Percentiles rank a stretch among this genome's conserved stretches.
phyloP scores from a whole-genome alignment of 2,797 vertebrate genomes.

The Catostomus latipinnis region DNA sequence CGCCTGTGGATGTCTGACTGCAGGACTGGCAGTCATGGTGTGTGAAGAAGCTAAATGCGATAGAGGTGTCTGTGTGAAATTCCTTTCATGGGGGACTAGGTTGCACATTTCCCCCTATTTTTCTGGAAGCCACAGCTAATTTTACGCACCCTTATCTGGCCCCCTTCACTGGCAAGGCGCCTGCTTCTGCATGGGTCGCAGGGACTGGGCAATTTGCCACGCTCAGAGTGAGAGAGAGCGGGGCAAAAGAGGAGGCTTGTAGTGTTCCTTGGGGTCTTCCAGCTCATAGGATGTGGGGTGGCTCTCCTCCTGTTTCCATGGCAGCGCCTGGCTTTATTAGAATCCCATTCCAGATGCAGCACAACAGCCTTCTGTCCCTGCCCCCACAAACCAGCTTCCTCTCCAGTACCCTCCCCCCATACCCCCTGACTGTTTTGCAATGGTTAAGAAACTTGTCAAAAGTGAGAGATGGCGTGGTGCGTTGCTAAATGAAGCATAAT shows the following conservation, averaged over 20 bases:
- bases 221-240: slow-evolving; percentile 60
- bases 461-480: slow-evolving; percentile 80
- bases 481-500: slow-evolving; percentile 82
- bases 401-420: not conserved
- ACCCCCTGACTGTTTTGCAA: slow-evolving; percentile 65
- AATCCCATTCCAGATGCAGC: slow-evolving; percentile 72
- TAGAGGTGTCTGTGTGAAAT: slow-evolving; percentile 56
- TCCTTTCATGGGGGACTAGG: slow-evolving; percentile 56
- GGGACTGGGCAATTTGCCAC: slow-evolving; percentile 57
- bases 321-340: slow-evolving; percentile 80
- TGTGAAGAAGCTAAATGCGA: slow-evolving; percentile 45
- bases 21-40: slow-evolving; percentile 55
- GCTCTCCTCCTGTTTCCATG: slow-evolving; percentile 77
- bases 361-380: slow-evolving; percentile 46
- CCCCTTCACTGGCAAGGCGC: slow-evolving; percentile 51
- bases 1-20: slow-evolving; percentile 37
- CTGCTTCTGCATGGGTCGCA: slow-evolving; percentile 52
- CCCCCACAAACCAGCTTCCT: not conserved
- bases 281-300: slow-evolving; percentile 54
- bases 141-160: slow-evolving; percentile 71
- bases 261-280: slow-evolving; percentile 60
- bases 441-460: slow-evolving; percentile 83
- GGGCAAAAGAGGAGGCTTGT: slow-evolving; percentile 45
- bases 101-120: slow-evolving; percentile 64
- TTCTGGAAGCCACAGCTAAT: slow-evolving; percentile 72